phyloP scores from a whole-genome alignment of 2,113 vertebrate genomes.

The Genyomyrus donnyi region DNA sequence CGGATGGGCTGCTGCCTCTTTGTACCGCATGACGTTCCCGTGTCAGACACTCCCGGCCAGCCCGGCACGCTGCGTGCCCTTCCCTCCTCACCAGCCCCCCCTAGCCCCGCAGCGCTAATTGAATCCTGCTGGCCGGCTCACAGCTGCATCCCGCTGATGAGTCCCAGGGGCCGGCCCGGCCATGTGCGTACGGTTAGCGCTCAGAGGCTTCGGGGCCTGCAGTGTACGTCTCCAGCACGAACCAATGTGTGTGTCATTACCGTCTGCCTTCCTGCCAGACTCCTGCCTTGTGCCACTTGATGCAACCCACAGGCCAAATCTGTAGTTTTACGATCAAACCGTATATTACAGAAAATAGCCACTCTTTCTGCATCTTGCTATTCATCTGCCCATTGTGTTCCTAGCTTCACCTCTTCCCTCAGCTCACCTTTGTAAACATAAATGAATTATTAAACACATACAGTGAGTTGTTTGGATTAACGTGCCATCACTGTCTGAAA shows the following conservation, averaged over 20 bases:
- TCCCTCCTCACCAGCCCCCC: background rate
- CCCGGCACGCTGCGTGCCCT: background rate
- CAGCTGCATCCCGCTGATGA: conserved; percentile 69
- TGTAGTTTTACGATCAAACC: conserved; percentile 28
- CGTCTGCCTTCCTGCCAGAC: conserved; percentile 43
- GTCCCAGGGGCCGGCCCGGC: conserved; percentile 56
- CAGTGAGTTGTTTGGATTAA: background rate
- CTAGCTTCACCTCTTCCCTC: background rate
- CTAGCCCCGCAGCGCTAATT: conserved; percentile 50
- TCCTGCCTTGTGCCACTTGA: conserved; percentile 50
- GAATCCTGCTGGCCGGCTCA: conserved; percentile 65
- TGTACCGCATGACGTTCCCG: background rate
- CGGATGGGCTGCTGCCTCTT: background rate
- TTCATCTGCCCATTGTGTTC: background rate
- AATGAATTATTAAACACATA: background rate
- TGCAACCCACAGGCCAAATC: conserved; percentile 38
- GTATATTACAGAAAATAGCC: conserved; percentile 7
- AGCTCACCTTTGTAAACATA: background rate
- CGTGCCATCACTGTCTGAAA: background rate
- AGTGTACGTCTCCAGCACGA: conserved; percentile 10
- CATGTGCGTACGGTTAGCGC: conserved; percentile 70
- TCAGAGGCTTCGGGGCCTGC: conserved; percentile 56
- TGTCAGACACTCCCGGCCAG: background rate
- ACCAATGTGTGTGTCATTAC: conserved; percentile 66
- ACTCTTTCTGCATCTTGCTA: background rate